Percentiles rank a stretch among this genome's conserved stretches.
Evolutionary conservation across 2,888 invertebrate species (phyloP).

Genomic region (Dendrolimus pini): DNA sequence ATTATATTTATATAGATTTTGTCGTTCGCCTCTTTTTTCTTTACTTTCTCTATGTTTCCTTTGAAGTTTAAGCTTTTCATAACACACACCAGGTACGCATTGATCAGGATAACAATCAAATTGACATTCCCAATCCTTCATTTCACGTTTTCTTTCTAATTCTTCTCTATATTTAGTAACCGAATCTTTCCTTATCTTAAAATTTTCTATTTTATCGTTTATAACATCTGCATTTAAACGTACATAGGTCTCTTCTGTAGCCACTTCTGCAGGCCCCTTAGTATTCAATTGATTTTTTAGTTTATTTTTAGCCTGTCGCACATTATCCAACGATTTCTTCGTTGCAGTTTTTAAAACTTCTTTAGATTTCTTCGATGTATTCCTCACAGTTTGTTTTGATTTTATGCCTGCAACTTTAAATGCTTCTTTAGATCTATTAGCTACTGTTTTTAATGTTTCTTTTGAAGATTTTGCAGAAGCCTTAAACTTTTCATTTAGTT

Average conservation of each 20-base stretch:
- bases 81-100: conserved; percentile 32
- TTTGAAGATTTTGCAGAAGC: background rate
- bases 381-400: background rate
- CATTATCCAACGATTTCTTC: conserved; percentile 20
- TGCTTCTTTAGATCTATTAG: background rate
- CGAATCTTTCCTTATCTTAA: conserved; percentile 30
- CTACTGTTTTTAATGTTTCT: background rate
- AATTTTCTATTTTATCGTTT: conserved; percentile 2
- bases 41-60: conserved; percentile 1
- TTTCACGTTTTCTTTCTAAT: conserved; percentile 16
- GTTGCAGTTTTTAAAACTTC: conserved; percentile 3
- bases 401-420: conserved; percentile 1
- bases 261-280: conserved; percentile 1
- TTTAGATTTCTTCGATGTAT: background rate
- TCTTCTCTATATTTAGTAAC: conserved; percentile 29
- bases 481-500: conserved; percentile 1
- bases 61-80: conserved; percentile 16
- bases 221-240: too few relatives aligned
- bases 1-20: background rate
- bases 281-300: conserved; percentile 11
- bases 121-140: conserved; percentile 28
- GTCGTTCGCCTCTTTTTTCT: background rate
- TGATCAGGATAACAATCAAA: conserved; percentile 22
- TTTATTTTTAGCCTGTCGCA: conserved; percentile 14
- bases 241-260: conserved; percentile 3